Percentiles rank a stretch among this genome's conserved stretches.
Conservation (phyloP, 2,113 vertebrate genomes). For the Rallus limicola region DNA sequence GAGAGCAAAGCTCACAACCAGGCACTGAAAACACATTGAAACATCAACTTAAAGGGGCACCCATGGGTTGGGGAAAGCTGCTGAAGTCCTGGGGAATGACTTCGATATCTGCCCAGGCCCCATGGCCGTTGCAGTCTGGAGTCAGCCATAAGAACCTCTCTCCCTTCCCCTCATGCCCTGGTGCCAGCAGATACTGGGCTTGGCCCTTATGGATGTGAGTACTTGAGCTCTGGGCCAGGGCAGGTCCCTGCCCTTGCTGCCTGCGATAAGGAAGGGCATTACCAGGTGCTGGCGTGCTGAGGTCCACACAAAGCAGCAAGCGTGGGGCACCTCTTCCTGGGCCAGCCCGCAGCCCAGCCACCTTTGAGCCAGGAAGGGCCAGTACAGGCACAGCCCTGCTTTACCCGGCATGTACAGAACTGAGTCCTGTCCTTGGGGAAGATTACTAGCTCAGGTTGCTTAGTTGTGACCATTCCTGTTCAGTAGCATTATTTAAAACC, state of each 20-base stretch:
- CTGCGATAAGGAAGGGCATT: neutral
- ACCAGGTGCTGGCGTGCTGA: too few relatives aligned
- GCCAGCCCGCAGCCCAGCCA: neutral
- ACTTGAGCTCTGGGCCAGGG: neutral
- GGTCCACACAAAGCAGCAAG: neutral
- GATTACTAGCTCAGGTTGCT: neutral
- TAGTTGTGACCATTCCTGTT: neutral
- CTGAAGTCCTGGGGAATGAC: neutral
- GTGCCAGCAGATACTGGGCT: neutral
- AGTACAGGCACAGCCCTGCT: neutral
- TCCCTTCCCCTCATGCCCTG: neutral
- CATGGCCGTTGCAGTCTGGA: neutral
- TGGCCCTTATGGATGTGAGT: neutral
- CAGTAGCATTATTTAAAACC: neutral
- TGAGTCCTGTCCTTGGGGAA: accelerated
- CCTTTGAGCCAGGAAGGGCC: neutral
- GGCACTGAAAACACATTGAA: neutral
- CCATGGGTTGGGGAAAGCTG: neutral
- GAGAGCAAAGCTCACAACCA: neutral
- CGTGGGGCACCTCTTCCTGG: neutral
- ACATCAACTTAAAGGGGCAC: neutral
- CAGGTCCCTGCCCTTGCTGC: neutral
- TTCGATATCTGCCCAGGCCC: neutral
- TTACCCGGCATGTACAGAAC: neutral
- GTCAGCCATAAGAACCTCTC: neutral